Percentiles rank a stretch among this genome's conserved stretches.
Conservation (phyloP, 37 sponge, comb jelly and placozoan species). For the Oopsacas minuta region DNA sequence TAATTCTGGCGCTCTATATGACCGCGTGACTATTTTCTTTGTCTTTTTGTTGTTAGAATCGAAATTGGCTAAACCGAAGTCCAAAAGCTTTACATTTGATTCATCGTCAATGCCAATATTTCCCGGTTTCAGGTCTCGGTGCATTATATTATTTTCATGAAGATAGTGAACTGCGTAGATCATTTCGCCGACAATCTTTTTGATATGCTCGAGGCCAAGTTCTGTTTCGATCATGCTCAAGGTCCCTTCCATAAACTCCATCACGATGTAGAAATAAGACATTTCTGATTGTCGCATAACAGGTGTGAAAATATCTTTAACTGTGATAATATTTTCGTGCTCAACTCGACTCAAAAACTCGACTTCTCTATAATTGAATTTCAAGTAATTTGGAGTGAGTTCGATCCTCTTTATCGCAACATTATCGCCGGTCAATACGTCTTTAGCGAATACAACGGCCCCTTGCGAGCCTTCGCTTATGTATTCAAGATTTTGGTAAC, state of each 20-base stretch:
- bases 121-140: constrained; percentile 9
- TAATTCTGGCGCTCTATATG: constrained; percentile 17
- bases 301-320: not conserved
- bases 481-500: not conserved
- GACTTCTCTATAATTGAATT: not conserved
- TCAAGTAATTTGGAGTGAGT: not conserved
- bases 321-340: not conserved
- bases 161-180: not conserved
- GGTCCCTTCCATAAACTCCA: not conserved
- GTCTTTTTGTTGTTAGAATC: not conserved
- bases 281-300: not conserved
- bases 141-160: not conserved
- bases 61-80: not conserved
- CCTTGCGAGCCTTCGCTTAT: not conserved
- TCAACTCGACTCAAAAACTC: not conserved
- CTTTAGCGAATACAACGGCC: not conserved
- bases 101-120: not conserved
- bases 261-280: not conserved
- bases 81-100: not conserved
- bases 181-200: not conserved
- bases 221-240: not conserved
- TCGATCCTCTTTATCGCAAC: not conserved
- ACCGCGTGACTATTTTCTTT: not conserved
- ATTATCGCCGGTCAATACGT: not conserved
- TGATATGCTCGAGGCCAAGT: not conserved